These are phyloP conservation scores for Caradrina clavipalpis DNA, from an alignment of 2,888 invertebrate species.

Conservation along the genomic window DNA sequence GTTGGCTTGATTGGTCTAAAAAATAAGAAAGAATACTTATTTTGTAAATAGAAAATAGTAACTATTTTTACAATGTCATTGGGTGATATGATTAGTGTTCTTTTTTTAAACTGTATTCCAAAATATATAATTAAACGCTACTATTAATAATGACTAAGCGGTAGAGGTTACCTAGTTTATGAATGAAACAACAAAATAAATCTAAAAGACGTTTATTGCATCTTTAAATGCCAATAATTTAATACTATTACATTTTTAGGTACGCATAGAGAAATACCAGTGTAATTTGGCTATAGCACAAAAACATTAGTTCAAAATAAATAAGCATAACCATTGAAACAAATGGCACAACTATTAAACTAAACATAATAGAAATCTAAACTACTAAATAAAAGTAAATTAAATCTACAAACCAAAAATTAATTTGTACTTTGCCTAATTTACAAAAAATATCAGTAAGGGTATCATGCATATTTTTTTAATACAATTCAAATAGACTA, in stretches of 20 bases:
- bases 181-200: conserved; percentile 54
- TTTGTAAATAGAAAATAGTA: not conserved
- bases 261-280: conserved; percentile 17
- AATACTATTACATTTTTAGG: conserved; percentile 36
- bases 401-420: conserved; percentile 35
- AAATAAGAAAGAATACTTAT: not conserved
- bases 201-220: conserved; percentile 70
- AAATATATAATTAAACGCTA: not conserved
- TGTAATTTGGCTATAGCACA: not conserved
- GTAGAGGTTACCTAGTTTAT: not conserved
- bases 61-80: not conserved
- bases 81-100: not conserved
- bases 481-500: conserved; percentile 40
- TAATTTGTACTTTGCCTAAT: conserved; percentile 54
- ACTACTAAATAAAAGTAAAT: conserved; percentile 26
- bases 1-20: conserved; percentile 16
- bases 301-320: conserved; percentile 8
- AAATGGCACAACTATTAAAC: not conserved
- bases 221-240: conserved; percentile 54
- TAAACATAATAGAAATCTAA: conserved; percentile 4
- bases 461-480: conserved; percentile 15
- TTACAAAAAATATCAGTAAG: conserved; percentile 17
- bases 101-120: not conserved
- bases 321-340: conserved; percentile 3
- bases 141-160: not conserved